phyloP scores from a whole-genome alignment of 2,797 vertebrate genomes.

The Rousettus madagascariensis region DNA sequence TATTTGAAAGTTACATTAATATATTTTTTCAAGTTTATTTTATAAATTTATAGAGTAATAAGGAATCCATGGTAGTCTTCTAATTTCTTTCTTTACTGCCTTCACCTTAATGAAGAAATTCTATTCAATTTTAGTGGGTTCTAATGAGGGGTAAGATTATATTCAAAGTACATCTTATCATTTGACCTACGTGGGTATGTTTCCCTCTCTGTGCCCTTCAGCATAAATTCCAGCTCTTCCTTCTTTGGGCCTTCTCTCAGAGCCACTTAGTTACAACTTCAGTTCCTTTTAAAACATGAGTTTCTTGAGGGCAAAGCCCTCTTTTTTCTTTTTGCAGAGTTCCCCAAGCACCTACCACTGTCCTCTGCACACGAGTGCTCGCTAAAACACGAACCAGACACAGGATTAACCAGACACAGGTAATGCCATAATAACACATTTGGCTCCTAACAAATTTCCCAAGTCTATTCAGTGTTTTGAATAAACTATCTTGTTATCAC shows the following conservation, averaged over 20 bases:
- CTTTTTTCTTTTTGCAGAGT: background rate
- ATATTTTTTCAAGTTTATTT: background rate
- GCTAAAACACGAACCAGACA: background rate
- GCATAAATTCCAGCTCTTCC: background rate
- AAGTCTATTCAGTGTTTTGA: background rate
- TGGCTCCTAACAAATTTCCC: background rate
- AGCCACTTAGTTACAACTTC: background rate
- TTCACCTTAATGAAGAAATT: background rate
- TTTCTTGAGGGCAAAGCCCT: background rate
- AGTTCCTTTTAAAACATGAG: background rate
- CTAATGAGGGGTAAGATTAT: background rate
- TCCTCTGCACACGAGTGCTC: background rate
- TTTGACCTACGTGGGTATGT: background rate
- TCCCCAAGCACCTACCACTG: background rate
- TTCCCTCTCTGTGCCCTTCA: background rate
- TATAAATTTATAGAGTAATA: background rate
- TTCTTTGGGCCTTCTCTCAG: background rate
- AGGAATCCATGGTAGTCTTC: background rate
- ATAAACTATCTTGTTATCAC: background rate
- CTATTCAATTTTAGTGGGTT: background rate
- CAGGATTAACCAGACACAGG: background rate
- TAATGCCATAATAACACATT: background rate
- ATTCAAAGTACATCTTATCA: background rate
- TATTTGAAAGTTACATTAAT: background rate
- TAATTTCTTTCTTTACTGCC: background rate